phyloP scores from a whole-genome alignment of 64 coral and sea anemone genomes.

The Pocillopora verrucosa region DNA sequence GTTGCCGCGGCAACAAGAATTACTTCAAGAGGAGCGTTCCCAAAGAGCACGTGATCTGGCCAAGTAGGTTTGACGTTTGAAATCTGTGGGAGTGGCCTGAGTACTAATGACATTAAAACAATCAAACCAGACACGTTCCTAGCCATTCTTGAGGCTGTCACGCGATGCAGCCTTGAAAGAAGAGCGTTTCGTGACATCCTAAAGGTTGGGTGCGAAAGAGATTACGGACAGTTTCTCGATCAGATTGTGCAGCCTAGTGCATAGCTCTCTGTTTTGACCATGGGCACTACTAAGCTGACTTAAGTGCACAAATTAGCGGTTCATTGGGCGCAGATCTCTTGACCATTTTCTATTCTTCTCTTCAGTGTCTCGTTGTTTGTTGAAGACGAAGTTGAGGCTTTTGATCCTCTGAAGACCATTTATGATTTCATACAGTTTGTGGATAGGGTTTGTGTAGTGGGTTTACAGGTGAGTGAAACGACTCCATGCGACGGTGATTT shows the following conservation, averaged over 20 bases:
- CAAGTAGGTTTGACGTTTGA: background rate
- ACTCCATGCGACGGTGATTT: background rate
- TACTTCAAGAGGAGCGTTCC: constrained; percentile 35
- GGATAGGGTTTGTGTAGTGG: constrained; percentile 79
- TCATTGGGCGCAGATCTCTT: background rate
- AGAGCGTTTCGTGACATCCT: too few relatives aligned
- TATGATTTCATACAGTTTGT: constrained; percentile 81
- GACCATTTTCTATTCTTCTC: background rate
- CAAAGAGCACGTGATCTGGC: background rate
- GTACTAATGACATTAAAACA: too few relatives aligned
- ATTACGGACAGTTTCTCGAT: too few relatives aligned
- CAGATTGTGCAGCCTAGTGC: too few relatives aligned
- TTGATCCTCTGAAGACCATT: constrained; percentile 66
- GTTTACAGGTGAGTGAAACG: constrained; percentile 59
- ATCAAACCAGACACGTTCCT: too few relatives aligned
- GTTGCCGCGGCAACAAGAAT: constrained; percentile 69
- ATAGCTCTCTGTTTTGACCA: too few relatives aligned
- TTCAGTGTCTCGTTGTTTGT: constrained; percentile 53
- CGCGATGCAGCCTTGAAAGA: too few relatives aligned
- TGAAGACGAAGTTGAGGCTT: constrained; percentile 39
- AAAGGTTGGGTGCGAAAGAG: too few relatives aligned
- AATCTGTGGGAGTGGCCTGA: too few relatives aligned
- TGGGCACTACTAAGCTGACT: too few relatives aligned
- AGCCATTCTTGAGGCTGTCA: too few relatives aligned
- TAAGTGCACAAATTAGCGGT: too few relatives aligned